Evolutionary conservation across 2,797 vertebrate genomes (phyloP).

Genomic region (Tapirus indicus): DNA sequence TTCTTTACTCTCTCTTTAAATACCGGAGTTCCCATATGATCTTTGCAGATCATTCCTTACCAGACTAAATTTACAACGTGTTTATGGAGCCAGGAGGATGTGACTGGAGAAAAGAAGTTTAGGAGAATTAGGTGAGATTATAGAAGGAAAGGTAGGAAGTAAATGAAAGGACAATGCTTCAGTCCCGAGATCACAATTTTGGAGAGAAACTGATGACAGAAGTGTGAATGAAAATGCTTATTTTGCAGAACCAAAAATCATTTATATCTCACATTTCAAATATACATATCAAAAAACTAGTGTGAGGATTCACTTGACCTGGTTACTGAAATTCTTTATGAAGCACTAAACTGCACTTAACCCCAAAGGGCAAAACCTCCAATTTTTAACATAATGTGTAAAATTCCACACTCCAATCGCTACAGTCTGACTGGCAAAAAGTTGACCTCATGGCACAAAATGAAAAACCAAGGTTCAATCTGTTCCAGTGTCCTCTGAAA

Average conservation of each 20-base stretch:
- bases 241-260: neutral
- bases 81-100: neutral
- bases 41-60: neutral
- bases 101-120: neutral
- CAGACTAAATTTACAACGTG: neutral
- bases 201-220: neutral
- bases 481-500: slow-evolving; percentile 5
- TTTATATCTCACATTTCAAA: slow-evolving; percentile 11
- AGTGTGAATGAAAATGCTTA: neutral
- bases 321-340: slow-evolving; percentile 12
- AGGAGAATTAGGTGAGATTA: neutral
- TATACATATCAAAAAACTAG: neutral
- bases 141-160: neutral
- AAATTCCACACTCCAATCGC: neutral
- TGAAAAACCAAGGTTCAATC: neutral
- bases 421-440: neutral
- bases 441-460: slow-evolving; percentile 53
- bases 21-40: neutral
- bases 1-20: slow-evolving; percentile 38
- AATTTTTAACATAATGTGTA: neutral
- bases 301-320: neutral
- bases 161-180: neutral
- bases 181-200: neutral
- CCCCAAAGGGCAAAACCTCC: slow-evolving; percentile 4
- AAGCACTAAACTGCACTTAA: neutral